A percentile compares a stretch with the other conserved stretches of the same genome.
These are phyloP conservation scores for Agrypnus murinus DNA, from an alignment of 2,888 invertebrate species.

Conservation along the genomic window DNA sequence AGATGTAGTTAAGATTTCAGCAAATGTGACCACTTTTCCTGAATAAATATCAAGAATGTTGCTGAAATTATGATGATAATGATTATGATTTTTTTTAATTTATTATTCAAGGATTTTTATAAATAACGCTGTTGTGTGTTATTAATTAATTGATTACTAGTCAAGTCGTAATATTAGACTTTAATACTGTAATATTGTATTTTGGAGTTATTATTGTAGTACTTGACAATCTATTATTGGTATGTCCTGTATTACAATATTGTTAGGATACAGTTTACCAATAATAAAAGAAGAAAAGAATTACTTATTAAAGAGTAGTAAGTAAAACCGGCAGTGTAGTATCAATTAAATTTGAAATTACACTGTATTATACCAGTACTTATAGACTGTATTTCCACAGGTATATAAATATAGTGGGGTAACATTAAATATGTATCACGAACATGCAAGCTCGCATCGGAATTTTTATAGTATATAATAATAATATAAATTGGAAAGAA, in stretches of 20 bases:
- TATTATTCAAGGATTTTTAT: conserved; percentile 25
- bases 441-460: background rate
- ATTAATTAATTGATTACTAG: conserved; percentile 4
- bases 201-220: conserved; percentile 37
- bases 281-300: conserved; percentile 4
- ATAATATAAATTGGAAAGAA: too few species aligned
- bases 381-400: conserved; percentile 28
- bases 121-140: conserved; percentile 37
- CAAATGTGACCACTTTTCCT: conserved; percentile 28
- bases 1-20: conserved; percentile 10
- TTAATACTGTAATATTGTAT: too few species aligned
- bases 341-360: conserved; percentile 17
- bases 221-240: conserved; percentile 8
- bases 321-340: conserved; percentile 22
- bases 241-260: conserved; percentile 34
- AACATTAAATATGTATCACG: too few species aligned
- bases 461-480: too few species aligned
- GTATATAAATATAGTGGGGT: conserved; percentile 4
- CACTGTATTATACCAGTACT: conserved; percentile 21
- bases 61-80: too few species aligned
- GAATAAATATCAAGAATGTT: conserved; percentile 27
- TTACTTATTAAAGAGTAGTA: background rate
- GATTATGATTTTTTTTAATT: too few species aligned
- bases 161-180: too few species aligned
- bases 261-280: conserved; percentile 3